These are phyloP conservation scores for Caenorhabditis sp. DNA, from an alignment of 2,888 invertebrate species.

Conservation along the genomic window DNA sequence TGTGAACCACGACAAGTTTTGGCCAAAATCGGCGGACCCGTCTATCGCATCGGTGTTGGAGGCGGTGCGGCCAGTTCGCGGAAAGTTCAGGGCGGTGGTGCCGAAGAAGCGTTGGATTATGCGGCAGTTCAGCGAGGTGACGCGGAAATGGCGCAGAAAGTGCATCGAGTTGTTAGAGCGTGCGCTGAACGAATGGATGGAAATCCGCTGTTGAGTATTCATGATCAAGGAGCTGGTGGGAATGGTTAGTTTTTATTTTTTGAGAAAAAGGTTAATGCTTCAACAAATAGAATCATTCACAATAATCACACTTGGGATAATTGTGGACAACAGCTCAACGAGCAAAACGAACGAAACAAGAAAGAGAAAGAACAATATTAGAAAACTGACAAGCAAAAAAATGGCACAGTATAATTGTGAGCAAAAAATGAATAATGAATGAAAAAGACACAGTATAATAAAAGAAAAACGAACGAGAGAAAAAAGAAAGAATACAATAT, in stretches of 20 bases:
- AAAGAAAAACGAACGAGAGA: no score
- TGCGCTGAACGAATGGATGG: constrained; percentile 82
- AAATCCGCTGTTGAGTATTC: constrained; percentile 92
- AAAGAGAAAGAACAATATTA: no score
- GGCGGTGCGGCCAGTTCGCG: constrained; percentile 98
- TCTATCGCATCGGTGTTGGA: constrained; percentile 95
- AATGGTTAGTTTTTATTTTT: constrained; percentile 71
- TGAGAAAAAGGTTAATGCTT: no score
- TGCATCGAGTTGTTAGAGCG: constrained; percentile 89
- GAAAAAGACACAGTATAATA: no score
- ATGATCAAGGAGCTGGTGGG: constrained; percentile 99
- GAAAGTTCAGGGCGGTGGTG: constrained; percentile 80
- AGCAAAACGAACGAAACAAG: no score
- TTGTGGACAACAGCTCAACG: no score
- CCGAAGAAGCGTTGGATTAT: constrained; percentile 85
- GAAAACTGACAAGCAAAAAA: no score
- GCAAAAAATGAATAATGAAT: no score
- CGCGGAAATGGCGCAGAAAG: constrained; percentile 97
- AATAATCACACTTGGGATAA: no score
- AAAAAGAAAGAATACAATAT: no score
- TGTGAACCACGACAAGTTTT: constrained; percentile 74
- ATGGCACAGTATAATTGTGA: no score
- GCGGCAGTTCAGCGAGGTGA: constrained; percentile 95
- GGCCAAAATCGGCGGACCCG: constrained; percentile 94
- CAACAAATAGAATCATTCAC: no score